These are phyloP conservation scores for Torymus auratus DNA, from an alignment of 2,888 invertebrate species.

Conservation along the genomic window DNA sequence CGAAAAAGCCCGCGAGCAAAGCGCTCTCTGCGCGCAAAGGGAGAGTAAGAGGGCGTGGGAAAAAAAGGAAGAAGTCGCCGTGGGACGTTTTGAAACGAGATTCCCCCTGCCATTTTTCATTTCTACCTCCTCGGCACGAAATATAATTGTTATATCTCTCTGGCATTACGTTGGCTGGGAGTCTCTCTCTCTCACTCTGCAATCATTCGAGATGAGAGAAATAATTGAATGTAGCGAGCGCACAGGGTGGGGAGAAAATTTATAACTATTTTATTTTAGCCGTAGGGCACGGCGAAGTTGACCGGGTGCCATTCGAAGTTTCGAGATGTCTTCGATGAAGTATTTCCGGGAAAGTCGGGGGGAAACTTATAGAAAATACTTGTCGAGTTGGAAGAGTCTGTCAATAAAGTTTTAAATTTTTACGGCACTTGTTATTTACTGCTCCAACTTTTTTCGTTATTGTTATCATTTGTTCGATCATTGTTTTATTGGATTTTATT, in stretches of 20 bases:
- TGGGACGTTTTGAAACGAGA: slow-evolving; percentile 19
- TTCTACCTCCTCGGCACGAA: background rate
- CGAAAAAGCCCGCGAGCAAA: slow-evolving; percentile 41
- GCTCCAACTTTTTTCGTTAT: no score
- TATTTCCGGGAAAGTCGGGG: slow-evolving; percentile 3
- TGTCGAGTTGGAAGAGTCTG: slow-evolving; percentile 10
- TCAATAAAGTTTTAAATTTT: slow-evolving; percentile 30
- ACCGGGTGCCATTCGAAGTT: slow-evolving; percentile 18
- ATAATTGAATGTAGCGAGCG: no score
- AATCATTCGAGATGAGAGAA: no score
- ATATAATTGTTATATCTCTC: slow-evolving; percentile 39
- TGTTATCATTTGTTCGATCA: no score
- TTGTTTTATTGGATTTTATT: no score
- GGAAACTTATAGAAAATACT: slow-evolving; percentile 19
- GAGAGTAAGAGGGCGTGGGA: background rate
- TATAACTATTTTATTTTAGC: no score
- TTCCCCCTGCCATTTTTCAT: slow-evolving; percentile 31
- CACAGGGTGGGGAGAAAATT: no score
- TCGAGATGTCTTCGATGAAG: slow-evolving; percentile 35
- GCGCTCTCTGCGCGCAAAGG: slow-evolving; percentile 6
- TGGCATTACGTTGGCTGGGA: no score
- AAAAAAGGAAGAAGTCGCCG: slow-evolving; percentile 5
- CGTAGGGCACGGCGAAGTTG: background rate
- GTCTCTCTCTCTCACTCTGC: no score
- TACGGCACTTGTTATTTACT: background rate